These are phyloP conservation scores for Petrocephalus schoutedeni DNA, from an alignment of 2,797 vertebrate genomes.

Conservation along the genomic window DNA sequence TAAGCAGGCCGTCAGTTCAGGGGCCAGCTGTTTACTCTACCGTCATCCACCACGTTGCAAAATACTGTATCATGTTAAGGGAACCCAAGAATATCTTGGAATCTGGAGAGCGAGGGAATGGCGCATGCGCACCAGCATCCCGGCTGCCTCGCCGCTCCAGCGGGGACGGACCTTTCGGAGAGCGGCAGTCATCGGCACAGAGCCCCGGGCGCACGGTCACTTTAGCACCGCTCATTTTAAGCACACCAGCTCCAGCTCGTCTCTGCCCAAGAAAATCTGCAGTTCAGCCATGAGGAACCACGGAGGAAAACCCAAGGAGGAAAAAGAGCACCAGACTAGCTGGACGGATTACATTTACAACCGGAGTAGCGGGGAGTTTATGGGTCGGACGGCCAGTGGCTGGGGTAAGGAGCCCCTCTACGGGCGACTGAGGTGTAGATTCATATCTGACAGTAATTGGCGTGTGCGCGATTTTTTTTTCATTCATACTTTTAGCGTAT, in stretches of 20 bases:
- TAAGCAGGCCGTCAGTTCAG: neutral
- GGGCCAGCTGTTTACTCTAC: neutral
- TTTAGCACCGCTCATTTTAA: slow-evolving; percentile 8
- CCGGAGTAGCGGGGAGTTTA: slow-evolving; percentile 74
- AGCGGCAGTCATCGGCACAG: slow-evolving; percentile 11
- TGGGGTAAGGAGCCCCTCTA: slow-evolving; percentile 73
- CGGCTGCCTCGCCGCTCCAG: slow-evolving; percentile 3
- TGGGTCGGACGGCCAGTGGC: slow-evolving; percentile 86
- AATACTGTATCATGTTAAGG: slow-evolving; percentile 11
- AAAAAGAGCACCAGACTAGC: slow-evolving; percentile 65
- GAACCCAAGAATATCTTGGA: slow-evolving; percentile 13
- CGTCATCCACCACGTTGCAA: slow-evolving; percentile 9
- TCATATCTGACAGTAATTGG: neutral
- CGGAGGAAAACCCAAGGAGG: slow-evolving; percentile 69
- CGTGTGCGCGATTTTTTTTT: neutral
- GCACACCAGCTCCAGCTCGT: neutral
- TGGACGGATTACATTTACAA: slow-evolving; percentile 91
- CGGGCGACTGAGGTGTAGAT: neutral
- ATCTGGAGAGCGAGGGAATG: neutral
- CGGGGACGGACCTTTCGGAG: neutral
- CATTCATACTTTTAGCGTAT: slow-evolving; percentile 1
- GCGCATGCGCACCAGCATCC: neutral
- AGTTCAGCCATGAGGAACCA: slow-evolving; percentile 71
- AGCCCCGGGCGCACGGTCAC: slow-evolving; percentile 2
- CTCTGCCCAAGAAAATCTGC: neutral